phyloP scores from a whole-genome alignment of 2,888 invertebrate genomes.

The Acrobasis repandana region DNA sequence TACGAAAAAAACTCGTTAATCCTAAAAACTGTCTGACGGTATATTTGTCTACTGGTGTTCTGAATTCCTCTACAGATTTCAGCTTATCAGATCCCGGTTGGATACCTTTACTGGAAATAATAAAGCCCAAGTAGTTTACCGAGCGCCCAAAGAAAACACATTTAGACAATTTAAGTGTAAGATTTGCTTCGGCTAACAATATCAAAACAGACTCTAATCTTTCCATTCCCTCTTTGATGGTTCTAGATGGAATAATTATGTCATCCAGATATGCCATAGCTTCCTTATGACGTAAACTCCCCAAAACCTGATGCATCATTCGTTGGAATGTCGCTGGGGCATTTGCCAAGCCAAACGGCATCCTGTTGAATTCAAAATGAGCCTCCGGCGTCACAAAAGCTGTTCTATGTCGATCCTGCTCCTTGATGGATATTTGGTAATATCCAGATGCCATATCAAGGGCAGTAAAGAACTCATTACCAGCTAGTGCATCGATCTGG shows the following conservation, averaged over 20 bases:
- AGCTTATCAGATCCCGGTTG: background rate
- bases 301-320: constrained; percentile 26
- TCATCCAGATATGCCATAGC: constrained; percentile 26
- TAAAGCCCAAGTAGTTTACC: constrained; percentile 15
- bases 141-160: constrained; percentile 8
- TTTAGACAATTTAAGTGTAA: constrained; percentile 11
- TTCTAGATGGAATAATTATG: constrained; percentile 24
- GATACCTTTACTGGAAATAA: background rate
- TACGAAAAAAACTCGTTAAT: constrained; percentile 8
- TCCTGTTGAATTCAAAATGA: constrained; percentile 27
- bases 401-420: constrained; percentile 15
- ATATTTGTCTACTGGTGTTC: background rate
- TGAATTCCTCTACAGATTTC: background rate
- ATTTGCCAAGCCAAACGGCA: constrained; percentile 10
- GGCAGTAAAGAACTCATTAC: constrained; percentile 9
- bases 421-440: constrained; percentile 16
- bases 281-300: constrained; percentile 4
- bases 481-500: constrained; percentile 13
- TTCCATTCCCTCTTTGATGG: background rate
- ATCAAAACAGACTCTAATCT: background rate
- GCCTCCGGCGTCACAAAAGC: constrained; percentile 16
- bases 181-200: background rate
- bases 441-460: constrained; percentile 18
- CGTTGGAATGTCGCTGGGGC: constrained; percentile 31
- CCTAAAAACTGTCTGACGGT: constrained; percentile 15